Evolutionary conservation across 2,797 vertebrate genomes (phyloP).

Genomic region (Hyperoplus immaculatus): DNA sequence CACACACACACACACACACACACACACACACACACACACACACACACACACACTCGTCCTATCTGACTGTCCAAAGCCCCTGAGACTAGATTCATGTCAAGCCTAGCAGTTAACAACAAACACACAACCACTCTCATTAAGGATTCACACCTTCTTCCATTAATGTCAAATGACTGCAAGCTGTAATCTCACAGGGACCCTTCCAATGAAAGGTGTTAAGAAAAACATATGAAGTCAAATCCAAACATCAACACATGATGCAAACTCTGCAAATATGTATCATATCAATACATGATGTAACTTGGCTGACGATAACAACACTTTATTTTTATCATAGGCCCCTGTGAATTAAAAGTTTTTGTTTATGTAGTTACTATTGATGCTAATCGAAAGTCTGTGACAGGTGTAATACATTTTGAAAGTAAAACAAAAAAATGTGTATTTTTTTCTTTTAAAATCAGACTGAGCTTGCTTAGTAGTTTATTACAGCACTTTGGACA

Average conservation of each 20-base stretch:
- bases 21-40: background rate
- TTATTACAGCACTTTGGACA: no score
- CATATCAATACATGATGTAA: constrained; percentile 22
- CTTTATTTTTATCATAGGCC: background rate
- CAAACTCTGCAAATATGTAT: background rate
- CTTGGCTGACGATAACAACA: background rate
- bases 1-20: background rate
- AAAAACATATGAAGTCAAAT: constrained; percentile 10
- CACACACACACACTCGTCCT: background rate
- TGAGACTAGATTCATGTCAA: background rate
- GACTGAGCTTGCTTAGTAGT: no score
- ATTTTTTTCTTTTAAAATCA: no score
- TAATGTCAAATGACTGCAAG: background rate
- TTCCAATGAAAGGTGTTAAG: constrained; percentile 56
- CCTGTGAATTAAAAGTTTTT: background rate
- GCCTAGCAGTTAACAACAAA: background rate
- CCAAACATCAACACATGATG: constrained; percentile 2
- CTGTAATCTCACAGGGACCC: constrained; percentile 11
- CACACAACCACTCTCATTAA: constrained; percentile 12
- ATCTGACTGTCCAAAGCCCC: background rate
- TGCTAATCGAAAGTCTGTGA: background rate
- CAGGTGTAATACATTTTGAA: no score
- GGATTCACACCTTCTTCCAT: constrained; percentile 36
- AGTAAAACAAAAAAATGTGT: no score
- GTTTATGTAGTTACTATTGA: background rate